Evolutionary conservation across 2,888 invertebrate species (phyloP), one percentile per base, ranked within the genome.

Genomic region (Eudemis profundana): DNA sequence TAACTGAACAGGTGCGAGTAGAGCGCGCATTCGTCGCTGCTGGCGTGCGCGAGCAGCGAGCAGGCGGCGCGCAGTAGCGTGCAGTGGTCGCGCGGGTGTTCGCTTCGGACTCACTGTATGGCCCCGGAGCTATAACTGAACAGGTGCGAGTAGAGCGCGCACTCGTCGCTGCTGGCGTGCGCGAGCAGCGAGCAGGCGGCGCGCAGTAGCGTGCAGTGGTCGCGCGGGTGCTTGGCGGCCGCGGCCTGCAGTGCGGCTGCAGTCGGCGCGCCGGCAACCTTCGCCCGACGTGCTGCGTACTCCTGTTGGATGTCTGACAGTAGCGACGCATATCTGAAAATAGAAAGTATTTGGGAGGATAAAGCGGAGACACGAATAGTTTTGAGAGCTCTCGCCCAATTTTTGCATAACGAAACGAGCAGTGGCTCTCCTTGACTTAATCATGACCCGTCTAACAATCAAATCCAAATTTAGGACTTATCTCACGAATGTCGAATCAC

Each of bases 301-400:
- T 95, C 95, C 75, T 96, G 95, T 78, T 98, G 96, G 70, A 97
- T 95, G 78, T 98, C 98, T 1, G 89, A 84, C 36, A 98, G 89
- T 8, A 97, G 91, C 42, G 94, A 94, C 29, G 94, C 93, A 83
- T 97, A 96, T 69, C 95, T 95, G 77, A 1, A 77, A 7, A n/a
- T n/a, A n/a, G n/a, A n/a, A n/a, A n/a, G n/a, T n/a, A n/a, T n/a
- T n/a, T n/a, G n/a, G n/a, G n/a, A n/a, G n/a, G n/a, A n/a, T n/a
- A n/a, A n/a, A n/a, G n/a, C n/a, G n/a, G n/a, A n/a, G n/a, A n/a
- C n/a, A n/a, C n/a, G n/a, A n/a, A n/a, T n/a, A n/a, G n/a, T n/a
- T n/a, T n/a, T n/a, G n/a, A n/a, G n/a, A n/a, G n/a, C n/a, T n/a
- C n/a, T n/a, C n/a, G n/a, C n/a, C n/a, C n/a, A n/a, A n/a, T n/a